Evolutionary conservation across 1,140 invertebrate species (phyloP).

Genomic region (Drosophila baimaii): DNA sequence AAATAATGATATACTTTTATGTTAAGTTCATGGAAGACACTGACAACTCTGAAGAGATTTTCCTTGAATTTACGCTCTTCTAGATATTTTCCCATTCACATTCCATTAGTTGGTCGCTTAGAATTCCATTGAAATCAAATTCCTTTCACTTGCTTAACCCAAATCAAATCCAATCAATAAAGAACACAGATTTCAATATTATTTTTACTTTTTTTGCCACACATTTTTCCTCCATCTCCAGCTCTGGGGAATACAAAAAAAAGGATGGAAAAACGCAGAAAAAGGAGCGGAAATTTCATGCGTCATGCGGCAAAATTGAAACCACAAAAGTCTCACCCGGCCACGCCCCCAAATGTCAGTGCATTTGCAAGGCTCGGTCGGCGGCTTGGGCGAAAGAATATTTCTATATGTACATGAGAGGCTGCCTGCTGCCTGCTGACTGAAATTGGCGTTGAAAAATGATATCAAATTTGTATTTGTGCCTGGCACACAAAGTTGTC

Average conservation of each 20-base stretch:
- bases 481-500: conserved; percentile 46
- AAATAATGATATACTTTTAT: not conserved
- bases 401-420: conserved; percentile 17
- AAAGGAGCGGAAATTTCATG: conserved; percentile 54
- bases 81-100: not conserved
- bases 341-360: conserved; percentile 42
- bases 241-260: not conserved
- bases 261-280: conserved; percentile 25
- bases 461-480: conserved; percentile 63
- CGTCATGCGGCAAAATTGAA: conserved; percentile 61
- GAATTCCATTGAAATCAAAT: conserved; percentile 40
- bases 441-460: conserved; percentile 60
- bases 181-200: conserved; percentile 36
- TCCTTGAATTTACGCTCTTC: not conserved
- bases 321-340: conserved; percentile 51
- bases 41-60: not conserved
- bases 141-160: conserved; percentile 40
- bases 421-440: not conserved
- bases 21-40: not conserved
- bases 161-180: conserved; percentile 46
- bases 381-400: too few species aligned
- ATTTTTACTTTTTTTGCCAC: conserved; percentile 12
- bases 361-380: conserved; percentile 24
- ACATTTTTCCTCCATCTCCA: not conserved
- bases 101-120: not conserved